Percentiles rank a stretch among this genome's conserved stretches.
Evolutionary conservation across 2,888 invertebrate species (phyloP).

Genomic region (Chironomus tentans): DNA sequence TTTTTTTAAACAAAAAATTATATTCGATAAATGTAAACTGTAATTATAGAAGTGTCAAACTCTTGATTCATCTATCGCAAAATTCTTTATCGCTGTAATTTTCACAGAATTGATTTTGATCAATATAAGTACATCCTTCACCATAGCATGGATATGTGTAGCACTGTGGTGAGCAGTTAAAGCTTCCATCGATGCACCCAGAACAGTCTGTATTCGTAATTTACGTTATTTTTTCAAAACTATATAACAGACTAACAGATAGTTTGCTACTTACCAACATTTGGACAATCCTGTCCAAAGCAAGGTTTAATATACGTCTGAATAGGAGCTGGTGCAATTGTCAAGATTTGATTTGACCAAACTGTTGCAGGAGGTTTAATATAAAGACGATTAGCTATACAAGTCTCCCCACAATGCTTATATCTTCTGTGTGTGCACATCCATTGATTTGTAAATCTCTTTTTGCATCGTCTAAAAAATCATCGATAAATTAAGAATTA

Average conservation of each 20-base stretch:
- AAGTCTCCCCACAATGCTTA: slow-evolving; percentile 29
- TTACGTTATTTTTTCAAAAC: neutral
- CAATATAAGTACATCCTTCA: neutral
- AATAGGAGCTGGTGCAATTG: slow-evolving; percentile 28
- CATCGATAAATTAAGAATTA: no score
- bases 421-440: slow-evolving; percentile 29
- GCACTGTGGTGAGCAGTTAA: slow-evolving; percentile 13
- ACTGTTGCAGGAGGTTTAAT: slow-evolving; percentile 28
- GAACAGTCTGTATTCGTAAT: slow-evolving; percentile 9
- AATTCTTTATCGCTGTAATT: neutral
- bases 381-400: slow-evolving; percentile 27
- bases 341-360: slow-evolving; percentile 25
- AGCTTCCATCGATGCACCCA: slow-evolving; percentile 3
- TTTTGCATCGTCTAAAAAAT: slow-evolving; percentile 29
- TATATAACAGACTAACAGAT: no score
- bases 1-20: neutral
- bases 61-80: neutral
- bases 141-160: slow-evolving; percentile 2
- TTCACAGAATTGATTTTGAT: neutral
- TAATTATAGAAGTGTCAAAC: no score
- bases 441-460: slow-evolving; percentile 27
- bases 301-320: neutral
- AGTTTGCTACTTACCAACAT: neutral
- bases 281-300: neutral
- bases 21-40: neutral